Base-by-base conservation (phyloP, 2,888 invertebrate genomes). In the Leptinotarsa juncta region DNA sequence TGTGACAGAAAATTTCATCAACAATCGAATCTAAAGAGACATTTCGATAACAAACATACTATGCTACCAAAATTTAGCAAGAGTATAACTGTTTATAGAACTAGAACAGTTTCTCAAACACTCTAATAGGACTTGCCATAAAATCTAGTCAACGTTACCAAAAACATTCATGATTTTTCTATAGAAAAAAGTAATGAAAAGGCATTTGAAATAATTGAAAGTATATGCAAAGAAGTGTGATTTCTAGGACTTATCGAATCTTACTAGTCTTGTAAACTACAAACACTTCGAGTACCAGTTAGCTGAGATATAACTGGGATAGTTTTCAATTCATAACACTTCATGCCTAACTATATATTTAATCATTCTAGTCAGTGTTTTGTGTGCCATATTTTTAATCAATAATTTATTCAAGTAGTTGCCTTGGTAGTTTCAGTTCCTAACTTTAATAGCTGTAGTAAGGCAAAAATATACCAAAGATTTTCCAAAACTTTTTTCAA, bases 1-100 rank as follows among this genome's bases (percentile, higher is more conserved):
- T 87, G 87, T 87, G 90, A 91, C 83, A 91, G 92, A 88, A 91
- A 91, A 81, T 93, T 93, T 83, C 88, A 88, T 81, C 88, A 88
- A 81, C 87, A 87, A 78, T 86, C 87, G 69, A 89, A 89, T 84
- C 83, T 88, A 77, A 88, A 87, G 83, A 84, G 88, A 79, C 88
- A 88, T 82, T 85, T 85, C 78, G 88, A 88, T 80, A 88, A 85
- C 78, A 85, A 85, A 79, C 85, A 86, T 77, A 80, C 81, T 32
- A 79, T 81, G 77, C 72, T 83, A 72, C 85, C 84, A 73, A 85
- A 84, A 79, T 84, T 85, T 71, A 84, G 82, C 77, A 83, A 83
- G 81, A 84, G 82, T 73, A 85, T 85, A 42, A 85, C 85, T 26
- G 84, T 85, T 51, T 85, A 84, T 78, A 81, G 84, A 78, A 84